phyloP scores from a whole-genome alignment of 2,888 invertebrate species.

The Zelleria hepariella region DNA sequence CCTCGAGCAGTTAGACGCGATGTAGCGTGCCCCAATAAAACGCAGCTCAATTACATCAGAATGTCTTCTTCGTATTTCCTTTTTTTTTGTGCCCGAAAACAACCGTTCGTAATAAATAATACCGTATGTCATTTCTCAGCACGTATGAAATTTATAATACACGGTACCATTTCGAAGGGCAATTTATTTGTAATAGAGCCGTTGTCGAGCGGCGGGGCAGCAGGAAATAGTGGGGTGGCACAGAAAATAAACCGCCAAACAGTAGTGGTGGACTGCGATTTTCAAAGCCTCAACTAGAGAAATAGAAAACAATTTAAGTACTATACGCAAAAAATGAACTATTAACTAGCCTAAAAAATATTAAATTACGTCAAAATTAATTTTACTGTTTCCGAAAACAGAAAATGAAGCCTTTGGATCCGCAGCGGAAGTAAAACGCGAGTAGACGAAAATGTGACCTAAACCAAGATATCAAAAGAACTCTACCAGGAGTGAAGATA shows the following conservation, averaged over 20 bases:
- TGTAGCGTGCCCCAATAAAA: constrained; percentile 52
- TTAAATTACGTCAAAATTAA: too few species aligned
- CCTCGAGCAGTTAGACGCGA: constrained; percentile 11
- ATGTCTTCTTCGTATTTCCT: constrained; percentile 64
- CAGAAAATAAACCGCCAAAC: background rate
- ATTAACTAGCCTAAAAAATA: too few species aligned
- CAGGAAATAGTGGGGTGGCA: constrained; percentile 20
- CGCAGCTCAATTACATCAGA: constrained; percentile 63
- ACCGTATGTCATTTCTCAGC: constrained; percentile 73
- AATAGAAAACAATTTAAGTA: too few species aligned
- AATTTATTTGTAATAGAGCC: constrained; percentile 69
- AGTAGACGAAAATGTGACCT: too few species aligned
- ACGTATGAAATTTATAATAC: constrained; percentile 72
- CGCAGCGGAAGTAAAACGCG: too few species aligned
- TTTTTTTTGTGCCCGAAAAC: constrained; percentile 34
- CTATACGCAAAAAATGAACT: too few species aligned
- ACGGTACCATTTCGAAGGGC: constrained; percentile 60
- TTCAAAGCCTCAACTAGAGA: background rate
- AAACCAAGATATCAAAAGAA: too few species aligned
- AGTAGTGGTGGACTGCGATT: background rate
- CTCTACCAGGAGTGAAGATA: too few species aligned
- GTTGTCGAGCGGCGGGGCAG: constrained; percentile 31
- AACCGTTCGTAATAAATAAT: constrained; percentile 64
- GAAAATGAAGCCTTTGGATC: too few species aligned
- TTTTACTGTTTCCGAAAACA: too few species aligned